These are phyloP conservation scores for Phocoena phocoena DNA, from an alignment of 2,113 vertebrate species.

Conservation along the genomic window DNA sequence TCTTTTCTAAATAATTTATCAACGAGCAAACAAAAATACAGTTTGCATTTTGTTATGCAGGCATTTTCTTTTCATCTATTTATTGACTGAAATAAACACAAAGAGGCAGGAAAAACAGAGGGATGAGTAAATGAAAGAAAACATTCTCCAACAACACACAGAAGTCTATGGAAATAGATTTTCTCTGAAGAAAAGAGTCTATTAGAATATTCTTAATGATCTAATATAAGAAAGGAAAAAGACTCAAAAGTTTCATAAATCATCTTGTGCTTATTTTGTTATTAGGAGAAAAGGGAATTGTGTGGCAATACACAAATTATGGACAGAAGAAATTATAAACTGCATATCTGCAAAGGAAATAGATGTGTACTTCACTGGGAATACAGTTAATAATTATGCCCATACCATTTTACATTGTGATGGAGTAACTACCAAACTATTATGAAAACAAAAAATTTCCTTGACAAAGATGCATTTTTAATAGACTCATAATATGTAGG, in stretches of 20 bases:
- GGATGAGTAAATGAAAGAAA: slow-evolving; percentile 57
- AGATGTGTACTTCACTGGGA: neutral
- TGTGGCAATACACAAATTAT: slow-evolving; percentile 44
- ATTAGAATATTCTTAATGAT: slow-evolving; percentile 66
- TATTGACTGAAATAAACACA: slow-evolving; percentile 69
- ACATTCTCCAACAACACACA: neutral
- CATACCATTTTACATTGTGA: slow-evolving; percentile 43
- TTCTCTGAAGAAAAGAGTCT: slow-evolving; percentile 31
- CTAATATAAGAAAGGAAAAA: slow-evolving; percentile 65
- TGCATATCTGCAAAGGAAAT: slow-evolving; percentile 51
- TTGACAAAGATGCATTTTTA: slow-evolving; percentile 47
- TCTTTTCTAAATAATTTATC: slow-evolving; percentile 70
- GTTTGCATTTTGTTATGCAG: slow-evolving; percentile 60
- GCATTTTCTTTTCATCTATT: slow-evolving; percentile 67
- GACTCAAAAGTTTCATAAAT: slow-evolving; percentile 56
- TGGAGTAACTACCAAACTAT: slow-evolving; percentile 20
- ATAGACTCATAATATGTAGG: neutral
- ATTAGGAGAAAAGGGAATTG: slow-evolving; percentile 52
- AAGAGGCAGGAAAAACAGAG: slow-evolving; percentile 38
- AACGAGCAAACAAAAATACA: slow-evolving; percentile 55
- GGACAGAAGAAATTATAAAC: slow-evolving; percentile 45
- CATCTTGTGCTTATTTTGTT: slow-evolving; percentile 50
- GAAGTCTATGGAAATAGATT: slow-evolving; percentile 56
- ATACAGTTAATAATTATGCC: slow-evolving; percentile 27
- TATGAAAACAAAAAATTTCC: slow-evolving; percentile 48